Conservation (phyloP, 2,113 vertebrate genomes). For the Athene cunicularia region DNA sequence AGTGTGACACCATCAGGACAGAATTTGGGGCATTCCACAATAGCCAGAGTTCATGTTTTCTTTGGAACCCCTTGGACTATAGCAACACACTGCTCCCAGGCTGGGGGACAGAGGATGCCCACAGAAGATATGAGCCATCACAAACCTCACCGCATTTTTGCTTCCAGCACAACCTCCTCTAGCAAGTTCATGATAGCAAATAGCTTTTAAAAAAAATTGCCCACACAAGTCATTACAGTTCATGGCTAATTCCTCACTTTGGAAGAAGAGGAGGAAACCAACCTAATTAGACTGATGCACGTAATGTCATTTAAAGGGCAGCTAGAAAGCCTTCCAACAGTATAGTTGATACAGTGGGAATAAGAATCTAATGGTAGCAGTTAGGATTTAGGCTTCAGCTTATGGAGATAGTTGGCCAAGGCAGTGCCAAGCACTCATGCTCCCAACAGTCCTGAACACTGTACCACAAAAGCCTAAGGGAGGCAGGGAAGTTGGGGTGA, state of each 20-base stretch:
- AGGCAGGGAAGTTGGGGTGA: not conserved
- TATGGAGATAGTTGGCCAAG: not conserved
- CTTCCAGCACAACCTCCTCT: not conserved
- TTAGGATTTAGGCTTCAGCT: not conserved
- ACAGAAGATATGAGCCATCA: not conserved
- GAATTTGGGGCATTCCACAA: not conserved
- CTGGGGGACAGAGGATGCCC: not conserved
- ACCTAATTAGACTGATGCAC: not conserved
- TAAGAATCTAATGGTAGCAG: fast-evolving
- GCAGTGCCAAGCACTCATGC: not conserved
- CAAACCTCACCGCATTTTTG: not conserved
- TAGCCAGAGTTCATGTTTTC: not conserved
- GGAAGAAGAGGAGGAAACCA: not conserved
- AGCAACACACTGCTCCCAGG: not conserved
- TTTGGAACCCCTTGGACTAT: not conserved
- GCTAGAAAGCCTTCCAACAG: not conserved
- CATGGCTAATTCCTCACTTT: not conserved
- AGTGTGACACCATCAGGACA: not conserved
- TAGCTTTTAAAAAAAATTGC: not conserved
- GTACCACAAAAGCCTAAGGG: not conserved
- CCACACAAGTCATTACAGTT: not conserved
- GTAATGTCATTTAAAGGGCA: not conserved
- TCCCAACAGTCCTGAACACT: not conserved
- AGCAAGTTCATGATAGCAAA: not conserved
- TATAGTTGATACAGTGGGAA: not conserved